Evolutionary conservation across 2,797 vertebrate species (phyloP), one percentile per base, ranked within the genome.

Genomic region (Eidolon dupreanum): DNA sequence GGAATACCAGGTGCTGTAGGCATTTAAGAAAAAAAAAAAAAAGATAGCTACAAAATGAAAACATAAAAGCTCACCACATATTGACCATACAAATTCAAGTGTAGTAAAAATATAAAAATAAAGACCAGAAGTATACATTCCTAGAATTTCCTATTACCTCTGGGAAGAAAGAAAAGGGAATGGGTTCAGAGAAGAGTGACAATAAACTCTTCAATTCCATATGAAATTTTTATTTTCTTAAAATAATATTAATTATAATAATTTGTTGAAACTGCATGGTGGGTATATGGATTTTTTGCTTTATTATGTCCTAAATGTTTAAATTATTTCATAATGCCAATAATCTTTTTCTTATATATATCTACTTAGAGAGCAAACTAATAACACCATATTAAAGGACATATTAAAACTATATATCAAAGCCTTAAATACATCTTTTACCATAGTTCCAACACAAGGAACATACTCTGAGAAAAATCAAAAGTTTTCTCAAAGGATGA

Each of bases 251-350:
- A 81, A 83, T 46, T 49, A 82, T 13, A 31, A 74, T 88, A 71
- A 95, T 79, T 66, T 88, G 15, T 83, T 87, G 7, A 82, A 96
- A 93, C 13, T 71, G 11, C 26, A 87, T 86, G 78, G 38, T 91
- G 36, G 36, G 8, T 70, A 41, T 57, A 83, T 28, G 31, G 7
- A 59, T 43, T 87, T 71, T 70, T 68, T 91, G 36, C 53, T 74
- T 88, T 95, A 86, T 93, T 93, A 82, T 13, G 73, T 92, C 93
- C 33, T 82, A 85, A 85, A 68, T 70, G 55, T 83, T 94, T 83
- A 77, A 77, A 75, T 70, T 75, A 88, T 68, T 73, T 79, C 41
- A 55, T 74, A 88, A 66, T 55, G 57, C 8, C 28, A 88, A 41
- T n/a, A 41, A 51, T 75, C 36, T 87, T 61, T 66, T 86, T 66